Base-by-base conservation (phyloP, 2,113 vertebrate genomes). In the Laterallus jamaicensis region DNA sequence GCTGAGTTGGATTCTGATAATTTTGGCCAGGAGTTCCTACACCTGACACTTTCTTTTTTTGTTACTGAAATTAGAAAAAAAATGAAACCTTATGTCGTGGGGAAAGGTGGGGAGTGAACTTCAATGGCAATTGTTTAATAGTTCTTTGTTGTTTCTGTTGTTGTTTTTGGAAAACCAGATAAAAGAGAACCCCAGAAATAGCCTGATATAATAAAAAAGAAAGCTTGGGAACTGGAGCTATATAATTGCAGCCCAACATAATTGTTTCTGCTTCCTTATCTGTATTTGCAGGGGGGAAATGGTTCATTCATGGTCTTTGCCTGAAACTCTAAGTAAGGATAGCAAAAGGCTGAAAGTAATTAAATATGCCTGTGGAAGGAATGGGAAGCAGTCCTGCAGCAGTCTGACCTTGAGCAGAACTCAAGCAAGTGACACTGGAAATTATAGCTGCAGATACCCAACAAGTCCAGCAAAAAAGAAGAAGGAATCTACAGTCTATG, bases 231-330 rank as follows among this genome's bases (percentile, higher is more conserved):
- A 84, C 92, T 87, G 37, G 59, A 85, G 78, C 82, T 86, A 66
- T 95, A 91, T 97, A 86, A 91, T 64, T 90, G 82, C 56, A 90
- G 90, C 40, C 69, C 67, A 94, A 42, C 75, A 71, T 97, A 92
- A 98, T 83, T 88, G 78, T 92, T 90, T 91, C 95, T 95, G 60
- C 95, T 96, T 97, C 93, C 95, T 97, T 97, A 92, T 96, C 95
- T 97, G 75, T 88, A 50, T 95, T 96, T 97, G 86, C 98, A 99
- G 99, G 96, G 99, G 99, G 73, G 98, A 98, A 94, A 98, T 98
- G 97, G 98, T 98, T 97, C 98, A 99, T 96, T 96, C 97, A 16
- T 99, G 99, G 99, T 97, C 97, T 86, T 97, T 98, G 93, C 99
- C 99, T 56, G 96, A 97, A 82, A 94, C 96, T 21, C 93, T 99